Evolutionary conservation across 1,140 invertebrate genomes (phyloP).

Genomic region (Zaprionus lachaisei): DNA sequence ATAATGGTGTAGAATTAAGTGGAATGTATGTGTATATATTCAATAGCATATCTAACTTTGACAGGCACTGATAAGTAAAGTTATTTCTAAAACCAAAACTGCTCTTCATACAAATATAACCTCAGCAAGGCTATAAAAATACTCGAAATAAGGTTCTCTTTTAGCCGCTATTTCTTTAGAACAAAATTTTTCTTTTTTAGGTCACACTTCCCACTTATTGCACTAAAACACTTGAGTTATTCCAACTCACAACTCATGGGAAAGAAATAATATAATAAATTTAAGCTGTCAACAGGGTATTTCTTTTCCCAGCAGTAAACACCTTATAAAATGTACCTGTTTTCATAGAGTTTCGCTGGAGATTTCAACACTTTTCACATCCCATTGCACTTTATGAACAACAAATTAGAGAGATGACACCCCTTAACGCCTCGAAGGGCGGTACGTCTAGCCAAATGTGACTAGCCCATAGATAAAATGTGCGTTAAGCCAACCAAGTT

Average conservation of each 20-base stretch:
- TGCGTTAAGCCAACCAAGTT: neutral
- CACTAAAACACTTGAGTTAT: neutral
- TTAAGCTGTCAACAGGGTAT: constrained; percentile 13
- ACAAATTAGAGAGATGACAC: constrained; percentile 31
- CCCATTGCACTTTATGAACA: neutral
- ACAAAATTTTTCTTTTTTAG: neutral
- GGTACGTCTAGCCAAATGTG: constrained; percentile 17
- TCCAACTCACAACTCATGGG: neutral
- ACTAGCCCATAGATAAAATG: constrained; percentile 3
- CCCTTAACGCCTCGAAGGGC: neutral
- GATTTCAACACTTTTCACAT: constrained; percentile 8
- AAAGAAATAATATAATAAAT: neutral
- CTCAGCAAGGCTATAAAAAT: too few species aligned
- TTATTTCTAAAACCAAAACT: too few species aligned
- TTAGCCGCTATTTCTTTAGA: neutral
- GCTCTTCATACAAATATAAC: too few species aligned
- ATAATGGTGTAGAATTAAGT: too few species aligned
- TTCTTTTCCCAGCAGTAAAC: neutral
- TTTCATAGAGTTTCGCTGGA: constrained; percentile 1
- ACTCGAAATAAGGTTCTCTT: neutral
- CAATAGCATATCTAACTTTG: too few species aligned
- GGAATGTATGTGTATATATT: too few species aligned
- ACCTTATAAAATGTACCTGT: neutral
- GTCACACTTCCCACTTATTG: too few species aligned
- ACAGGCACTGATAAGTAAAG: too few species aligned